Evolutionary conservation across 2,888 invertebrate species (phyloP), one percentile per base, ranked within the genome.

Genomic region (Aporophyla nigra): DNA sequence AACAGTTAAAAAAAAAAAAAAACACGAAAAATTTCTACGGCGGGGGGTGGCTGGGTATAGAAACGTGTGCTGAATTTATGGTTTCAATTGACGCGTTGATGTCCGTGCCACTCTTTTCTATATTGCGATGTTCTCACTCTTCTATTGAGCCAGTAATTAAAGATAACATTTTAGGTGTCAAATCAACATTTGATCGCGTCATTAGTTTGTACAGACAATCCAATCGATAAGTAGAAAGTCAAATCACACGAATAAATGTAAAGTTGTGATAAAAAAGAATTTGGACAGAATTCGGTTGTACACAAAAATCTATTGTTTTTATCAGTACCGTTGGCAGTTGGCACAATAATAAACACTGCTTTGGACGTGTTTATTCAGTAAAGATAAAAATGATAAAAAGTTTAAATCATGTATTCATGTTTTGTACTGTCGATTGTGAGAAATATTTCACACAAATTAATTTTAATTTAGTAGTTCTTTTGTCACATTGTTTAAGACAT

Each of bases 361-460:
- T 80, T 77, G 87, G 88, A 85, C 70, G 83, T 79, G 77, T 82
- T 86, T 81, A 90, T 90, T 78, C 88, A 80, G 81, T 80, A 86
- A n/a, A 67, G 77, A 82, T 72, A 74, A 76, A 82, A 62, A 16
- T 5, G 16, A 51, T 51, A 33, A 53, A 66, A n/a, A 16, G 9
- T 51, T 51, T 12, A 33, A 53, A 59, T 61, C 72, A 33, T 71
- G 12, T 33, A 49, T 24, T 63, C 54, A 40, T 53, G 27, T 71
- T 63, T 43, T 43, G 10, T 43, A 24, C 7, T 71, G 24, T 51
- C n/a, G 51, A 74, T 63, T 46, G 21, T 71, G 10, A 56, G 33
- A 58, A 27, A 51, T 65, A 62, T 58, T 65, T 58, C 14, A 65
- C 16, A 24, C 16, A 33, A 24, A 53, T 46, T 33, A 43, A 40